Base-by-base conservation (phyloP, 2,113 vertebrate species). In the Capreolus pygargus region DNA sequence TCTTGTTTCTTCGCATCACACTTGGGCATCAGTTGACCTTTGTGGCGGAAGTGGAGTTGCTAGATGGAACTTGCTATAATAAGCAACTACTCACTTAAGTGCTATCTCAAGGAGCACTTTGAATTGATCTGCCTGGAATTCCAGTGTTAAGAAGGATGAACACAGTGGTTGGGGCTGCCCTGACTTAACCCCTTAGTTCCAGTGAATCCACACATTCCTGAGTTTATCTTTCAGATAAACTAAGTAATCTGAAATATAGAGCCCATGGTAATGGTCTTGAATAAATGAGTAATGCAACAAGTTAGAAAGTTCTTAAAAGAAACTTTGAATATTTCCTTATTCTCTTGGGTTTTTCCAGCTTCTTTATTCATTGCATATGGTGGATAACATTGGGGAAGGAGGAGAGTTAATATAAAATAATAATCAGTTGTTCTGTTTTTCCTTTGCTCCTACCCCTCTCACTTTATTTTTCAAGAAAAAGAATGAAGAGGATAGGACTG, bases 151-250 rank as follows among this genome's bases (percentile, higher is more conserved):
- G 47, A 82, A 81, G 39, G 54, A 70, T 55, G 74, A 89, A 55
- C 54, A 23, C 52, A 39, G 23, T 6, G 21, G 25, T 33, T 54
- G 83, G 19, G 81, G 83, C 33, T 67, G 84, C 60, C 74, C 58
- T 79, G 92, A 97, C 96, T 98, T 28, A 95, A 93, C 90, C 39
- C 54, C 27, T 27, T 87, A 95, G 96, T 98, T 98, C 96, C 95
- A 94, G 81, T 81, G 91, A 98, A 97, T 97, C 97, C 92, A 97
- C 89, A 95, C 96, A 97, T 98, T 99, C 97, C 96, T 97, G 97
- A 98, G 96, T 81, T 96, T 95, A 98, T 98, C 98, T 98, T 84
- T 87, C 70, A 97, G 96, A 98, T 98, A 97, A 96, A 94, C 83
- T 85, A 85, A 88, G 92, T 57, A 60, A 78, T 1, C 54, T 95